Conservation (phyloP, 2,888 invertebrate species). For the Dryococelus australis region DNA sequence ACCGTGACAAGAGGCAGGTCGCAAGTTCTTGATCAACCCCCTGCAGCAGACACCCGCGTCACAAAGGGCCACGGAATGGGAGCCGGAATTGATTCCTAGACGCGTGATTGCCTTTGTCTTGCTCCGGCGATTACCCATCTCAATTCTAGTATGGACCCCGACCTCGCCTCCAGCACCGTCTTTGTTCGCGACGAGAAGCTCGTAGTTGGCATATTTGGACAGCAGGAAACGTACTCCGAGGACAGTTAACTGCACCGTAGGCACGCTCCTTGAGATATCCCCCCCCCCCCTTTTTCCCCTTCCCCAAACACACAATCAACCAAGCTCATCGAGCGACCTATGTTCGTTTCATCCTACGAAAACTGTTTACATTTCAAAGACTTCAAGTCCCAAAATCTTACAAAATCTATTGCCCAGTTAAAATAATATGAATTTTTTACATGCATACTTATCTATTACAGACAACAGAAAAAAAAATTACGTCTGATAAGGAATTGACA, state of each 20-base stretch:
- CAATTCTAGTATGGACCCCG: neutral
- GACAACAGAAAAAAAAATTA: too few relatives aligned
- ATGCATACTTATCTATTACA: too few relatives aligned
- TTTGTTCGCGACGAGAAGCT: neutral
- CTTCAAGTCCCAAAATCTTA: too few relatives aligned
- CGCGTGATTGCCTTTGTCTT: slow-evolving; percentile 6
- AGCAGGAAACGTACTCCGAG: neutral
- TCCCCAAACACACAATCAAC: too few relatives aligned
- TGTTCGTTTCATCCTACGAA: too few relatives aligned
- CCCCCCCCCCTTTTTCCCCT: too few relatives aligned
- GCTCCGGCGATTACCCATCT: neutral
- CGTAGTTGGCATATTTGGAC: neutral
- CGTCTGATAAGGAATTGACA: too few relatives aligned
- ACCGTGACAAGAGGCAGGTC: neutral
- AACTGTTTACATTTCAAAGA: too few relatives aligned
- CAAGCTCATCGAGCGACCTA: too few relatives aligned
- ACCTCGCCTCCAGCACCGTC: neutral
- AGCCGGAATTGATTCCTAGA: neutral
- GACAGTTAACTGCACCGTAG: neutral
- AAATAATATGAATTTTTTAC: too few relatives aligned
- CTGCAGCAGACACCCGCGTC: neutral
- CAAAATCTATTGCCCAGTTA: too few relatives aligned
- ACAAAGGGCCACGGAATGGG: neutral
- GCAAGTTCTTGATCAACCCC: neutral
- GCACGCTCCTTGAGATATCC: too few relatives aligned